phyloP scores from a whole-genome alignment of 2,888 invertebrate genomes.

The Drosophila mulleri region DNA sequence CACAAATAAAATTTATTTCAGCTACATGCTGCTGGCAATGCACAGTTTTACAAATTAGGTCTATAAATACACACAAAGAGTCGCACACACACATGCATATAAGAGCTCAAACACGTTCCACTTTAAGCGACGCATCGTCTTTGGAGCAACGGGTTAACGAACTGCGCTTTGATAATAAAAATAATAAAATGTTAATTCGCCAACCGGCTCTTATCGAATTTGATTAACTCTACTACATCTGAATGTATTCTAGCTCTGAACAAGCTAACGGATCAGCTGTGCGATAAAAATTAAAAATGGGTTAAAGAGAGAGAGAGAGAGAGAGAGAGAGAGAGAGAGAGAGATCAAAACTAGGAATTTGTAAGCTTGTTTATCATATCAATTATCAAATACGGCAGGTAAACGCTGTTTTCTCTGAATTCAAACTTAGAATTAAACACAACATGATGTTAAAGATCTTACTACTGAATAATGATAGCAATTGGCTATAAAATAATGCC shows the following conservation, averaged over 20 bases:
- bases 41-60: slow-evolving; percentile 71
- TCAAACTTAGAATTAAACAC: not conserved
- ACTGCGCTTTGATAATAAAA: slow-evolving; percentile 47
- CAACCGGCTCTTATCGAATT: slow-evolving; percentile 42
- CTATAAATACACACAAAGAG: slow-evolving; percentile 64
- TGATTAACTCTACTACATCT: slow-evolving; percentile 32
- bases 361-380: not conserved
- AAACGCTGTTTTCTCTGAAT: not conserved
- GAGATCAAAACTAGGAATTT: not conserved
- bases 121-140: slow-evolving; percentile 31
- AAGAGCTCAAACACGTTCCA: slow-evolving; percentile 38
- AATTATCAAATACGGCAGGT: not conserved
- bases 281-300: not conserved
- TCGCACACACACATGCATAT: slow-evolving; percentile 5
- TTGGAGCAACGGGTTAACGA: slow-evolving; percentile 57
- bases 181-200: slow-evolving; percentile 70
- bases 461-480: not conserved
- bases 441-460: not conserved
- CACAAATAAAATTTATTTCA: slow-evolving; percentile 75
- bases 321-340: too few relatives aligned
- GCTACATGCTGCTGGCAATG: slow-evolving; percentile 71
- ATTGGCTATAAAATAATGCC: not conserved
- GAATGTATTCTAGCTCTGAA: slow-evolving; percentile 2
- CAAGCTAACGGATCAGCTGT: slow-evolving; percentile 35
- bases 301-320: not conserved